Evolutionary conservation across 2,888 invertebrate species (phyloP), one percentile per base, ranked within the genome.

Genomic region (Neoscelio sp.): DNA sequence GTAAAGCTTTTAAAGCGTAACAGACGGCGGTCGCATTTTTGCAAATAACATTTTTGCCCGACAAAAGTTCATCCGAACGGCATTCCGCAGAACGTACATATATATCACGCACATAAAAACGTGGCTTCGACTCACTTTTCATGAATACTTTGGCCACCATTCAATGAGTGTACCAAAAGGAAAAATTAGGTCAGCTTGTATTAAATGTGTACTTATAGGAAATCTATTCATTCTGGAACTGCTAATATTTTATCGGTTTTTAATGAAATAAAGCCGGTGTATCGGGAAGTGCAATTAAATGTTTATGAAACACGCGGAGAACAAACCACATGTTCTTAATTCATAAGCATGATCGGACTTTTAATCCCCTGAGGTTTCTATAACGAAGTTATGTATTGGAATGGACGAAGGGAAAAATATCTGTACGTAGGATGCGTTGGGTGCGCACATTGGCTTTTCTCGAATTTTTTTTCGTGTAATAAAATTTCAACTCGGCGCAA

Each of bases 31-130:
- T 12, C 62, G 30, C 58, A 30, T 68, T 58, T 58, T 48, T 58
- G 30, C 56, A 58, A 68, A 68, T 68, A 68, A 58, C 58, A 40
- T 58, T 48, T 68, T 56, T 26, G 30, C 8, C 13, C 33, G 20
- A 23, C 38, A 28, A 17, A 28, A 28, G 50, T 17, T 64, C 26
- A 12, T 38, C 38, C 12, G 38, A 13, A 38, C 10, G 10, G 13
- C 26, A 23, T 50, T 12, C 56, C 23, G 15, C 48, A 4, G 10
- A 13, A 13, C 20, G 8, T 13, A 30, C 30, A 28, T 5, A 12
- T n/a, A 62, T 10, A 12, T 38, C 33, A 33, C 40, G 26, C 12
- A 38, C 4, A 7, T 38, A 38, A 38, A 38, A 38, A 38, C 13
- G 13, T 38, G 13, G n/a, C n/a, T n/a, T n/a, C n/a, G 20, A 23